Evolutionary conservation across 2,113 vertebrate species (phyloP).

Genomic region (Oreocharis arfaki): DNA sequence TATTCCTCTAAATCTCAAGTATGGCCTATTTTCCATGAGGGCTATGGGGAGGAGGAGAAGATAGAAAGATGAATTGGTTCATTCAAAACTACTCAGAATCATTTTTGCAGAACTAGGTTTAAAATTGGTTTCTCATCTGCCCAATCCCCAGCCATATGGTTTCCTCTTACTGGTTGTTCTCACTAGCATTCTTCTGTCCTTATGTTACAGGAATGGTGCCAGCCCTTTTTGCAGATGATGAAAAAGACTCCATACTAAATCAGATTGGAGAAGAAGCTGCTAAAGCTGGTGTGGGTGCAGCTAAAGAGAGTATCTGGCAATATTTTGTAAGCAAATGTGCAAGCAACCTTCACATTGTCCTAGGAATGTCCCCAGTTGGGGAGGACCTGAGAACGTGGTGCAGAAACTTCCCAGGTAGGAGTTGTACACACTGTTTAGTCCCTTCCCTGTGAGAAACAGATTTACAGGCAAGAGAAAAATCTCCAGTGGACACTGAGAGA

Average conservation of each 20-base stretch:
- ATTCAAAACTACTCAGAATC: not conserved
- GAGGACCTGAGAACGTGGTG: conserved; percentile 88
- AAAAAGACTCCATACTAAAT: conserved; percentile 83
- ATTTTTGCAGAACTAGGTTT: not conserved
- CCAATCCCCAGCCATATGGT: not conserved
- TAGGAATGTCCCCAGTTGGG: conserved; percentile 93
- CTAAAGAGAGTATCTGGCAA: conserved; percentile 92
- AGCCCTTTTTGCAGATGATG: conserved; percentile 90
- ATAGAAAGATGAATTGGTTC: not conserved
- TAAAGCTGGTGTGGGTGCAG: conserved; percentile 73
- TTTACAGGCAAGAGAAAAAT: not conserved
- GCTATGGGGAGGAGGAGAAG: not conserved
- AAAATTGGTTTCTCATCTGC: conserved; percentile 13
- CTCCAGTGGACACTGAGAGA: not conserved
- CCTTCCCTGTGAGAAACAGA: not conserved
- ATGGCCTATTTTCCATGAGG: not conserved
- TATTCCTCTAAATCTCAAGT: not conserved
- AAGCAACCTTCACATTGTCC: conserved; percentile 89
- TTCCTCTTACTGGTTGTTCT: conserved; percentile 25
- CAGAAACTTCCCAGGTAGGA: conserved; percentile 92
- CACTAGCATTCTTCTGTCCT: not conserved
- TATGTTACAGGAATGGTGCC: conserved; percentile 86
- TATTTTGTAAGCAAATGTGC: conserved; percentile 91
- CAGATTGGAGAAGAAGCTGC: conserved; percentile 84
- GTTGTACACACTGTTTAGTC: not conserved